Conservation (phyloP, 2,797 vertebrate species). For the Thripadectes ignobilis region DNA sequence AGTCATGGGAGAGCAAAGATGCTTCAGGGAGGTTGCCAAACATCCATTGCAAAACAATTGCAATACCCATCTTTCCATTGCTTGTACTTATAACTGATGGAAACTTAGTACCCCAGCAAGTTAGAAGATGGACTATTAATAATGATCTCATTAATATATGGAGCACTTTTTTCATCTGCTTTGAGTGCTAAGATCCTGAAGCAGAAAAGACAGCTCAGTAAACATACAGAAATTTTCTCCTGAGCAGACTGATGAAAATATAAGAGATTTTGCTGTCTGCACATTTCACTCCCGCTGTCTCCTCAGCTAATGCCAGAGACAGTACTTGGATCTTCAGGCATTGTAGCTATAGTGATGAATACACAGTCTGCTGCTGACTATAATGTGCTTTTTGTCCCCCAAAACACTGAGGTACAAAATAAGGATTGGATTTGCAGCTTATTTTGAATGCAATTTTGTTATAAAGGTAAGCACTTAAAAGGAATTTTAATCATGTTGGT, state of each 20-base stretch:
- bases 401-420: slow-evolving; percentile 22
- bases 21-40: not conserved
- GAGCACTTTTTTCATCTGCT: not conserved
- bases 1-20: not conserved
- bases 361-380: not conserved
- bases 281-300: not conserved
- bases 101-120: not conserved
- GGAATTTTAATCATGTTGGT: slow-evolving; percentile 48
- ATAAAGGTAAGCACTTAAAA: slow-evolving; percentile 43
- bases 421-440: slow-evolving; percentile 24
- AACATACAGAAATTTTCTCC: slow-evolving; percentile 18
- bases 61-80: not conserved
- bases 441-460: slow-evolving; percentile 12
- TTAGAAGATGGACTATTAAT: not conserved
- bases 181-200: slow-evolving; percentile 15
- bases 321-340: slow-evolving; percentile 3
- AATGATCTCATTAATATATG: not conserved
- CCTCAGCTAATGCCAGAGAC: slow-evolving; percentile 30
- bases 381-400: slow-evolving; percentile 33
- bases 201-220: not conserved
- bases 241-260: slow-evolving; percentile 32
- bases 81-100: not conserved
- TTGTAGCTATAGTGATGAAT: not conserved
- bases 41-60: not conserved
- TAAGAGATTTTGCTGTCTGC: slow-evolving; percentile 18